Evolutionary conservation across 1,140 invertebrate genomes (phyloP).

Genomic region (Telenomus remus): DNA sequence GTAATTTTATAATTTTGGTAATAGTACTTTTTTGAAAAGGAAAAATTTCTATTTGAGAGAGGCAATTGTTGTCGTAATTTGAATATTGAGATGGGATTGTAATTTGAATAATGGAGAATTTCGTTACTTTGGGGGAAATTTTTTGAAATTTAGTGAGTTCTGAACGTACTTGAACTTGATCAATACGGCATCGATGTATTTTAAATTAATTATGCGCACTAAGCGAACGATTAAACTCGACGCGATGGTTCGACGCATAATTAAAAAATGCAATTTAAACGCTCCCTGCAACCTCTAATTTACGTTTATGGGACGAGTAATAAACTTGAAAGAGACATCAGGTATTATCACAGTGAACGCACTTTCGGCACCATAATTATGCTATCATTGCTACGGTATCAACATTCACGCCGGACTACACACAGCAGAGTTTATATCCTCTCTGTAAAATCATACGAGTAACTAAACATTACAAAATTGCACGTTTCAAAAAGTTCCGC

Average conservation of each 20-base stretch:
- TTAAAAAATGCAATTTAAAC: constrained; percentile 35
- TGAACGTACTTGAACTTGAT: constrained; percentile 5
- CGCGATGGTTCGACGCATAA: constrained; percentile 9
- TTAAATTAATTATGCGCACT: constrained; percentile 31
- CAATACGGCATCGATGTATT: constrained; percentile 21
- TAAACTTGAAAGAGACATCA: constrained; percentile 39
- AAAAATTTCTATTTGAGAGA: too few species aligned
- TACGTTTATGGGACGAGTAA: constrained; percentile 27
- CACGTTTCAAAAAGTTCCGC: too few species aligned
- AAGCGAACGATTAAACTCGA: constrained; percentile 18
- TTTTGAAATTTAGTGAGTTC: neutral
- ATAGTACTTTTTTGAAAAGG: too few species aligned
- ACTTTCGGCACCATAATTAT: constrained; percentile 42
- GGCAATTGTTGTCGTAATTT: too few species aligned
- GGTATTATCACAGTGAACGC: constrained; percentile 32
- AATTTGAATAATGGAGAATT: too few species aligned
- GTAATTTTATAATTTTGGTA: too few species aligned
- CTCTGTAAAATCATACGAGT: too few species aligned
- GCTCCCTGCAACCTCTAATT: constrained; percentile 8
- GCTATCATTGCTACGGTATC: constrained; percentile 11
- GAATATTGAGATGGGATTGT: too few species aligned
- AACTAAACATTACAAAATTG: too few species aligned
- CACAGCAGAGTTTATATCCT: constrained; percentile 16
- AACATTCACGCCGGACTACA: constrained; percentile 19
- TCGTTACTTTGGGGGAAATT: too few species aligned